A percentile compares a stretch with the other conserved stretches of the same genome.
Evolutionary conservation across 1,140 invertebrate species (phyloP).

Genomic region (Drosophila triauraria): DNA sequence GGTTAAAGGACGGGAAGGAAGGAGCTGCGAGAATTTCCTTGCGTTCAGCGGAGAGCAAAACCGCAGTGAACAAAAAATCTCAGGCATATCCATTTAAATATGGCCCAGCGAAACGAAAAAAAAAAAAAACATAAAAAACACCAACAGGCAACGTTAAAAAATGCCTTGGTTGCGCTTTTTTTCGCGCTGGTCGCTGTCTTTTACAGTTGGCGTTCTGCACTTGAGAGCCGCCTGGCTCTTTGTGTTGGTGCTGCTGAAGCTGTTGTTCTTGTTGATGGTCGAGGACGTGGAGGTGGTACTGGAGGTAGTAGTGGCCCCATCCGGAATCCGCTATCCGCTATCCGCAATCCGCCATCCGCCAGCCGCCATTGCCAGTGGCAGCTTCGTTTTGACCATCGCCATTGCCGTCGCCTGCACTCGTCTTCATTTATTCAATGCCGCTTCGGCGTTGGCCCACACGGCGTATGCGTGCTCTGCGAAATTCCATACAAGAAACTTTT

Average conservation of each 20-base stretch:
- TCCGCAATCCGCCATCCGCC: conserved; percentile 9
- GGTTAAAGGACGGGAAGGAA: conserved; percentile 51
- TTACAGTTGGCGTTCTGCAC: conserved; percentile 76
- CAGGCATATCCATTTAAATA: conserved; percentile 69
- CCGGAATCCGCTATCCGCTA: conserved; percentile 18
- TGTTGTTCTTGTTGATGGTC: conserved; percentile 11
- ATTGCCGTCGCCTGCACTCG: conserved; percentile 54
- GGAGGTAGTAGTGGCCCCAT: conserved; percentile 11
- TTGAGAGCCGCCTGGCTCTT: conserved; percentile 66
- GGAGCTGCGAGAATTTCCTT: conserved; percentile 56
- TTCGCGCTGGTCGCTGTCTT: conserved; percentile 71
- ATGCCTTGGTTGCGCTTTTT: conserved; percentile 63
- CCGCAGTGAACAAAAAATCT: conserved; percentile 53
- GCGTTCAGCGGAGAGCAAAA: conserved; percentile 27
- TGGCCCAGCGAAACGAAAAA: conserved; percentile 22
- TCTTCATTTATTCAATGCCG: conserved; percentile 80
- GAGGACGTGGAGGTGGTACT: conserved; percentile 48
- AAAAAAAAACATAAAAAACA: conserved; percentile 14
- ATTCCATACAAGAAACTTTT: conserved; percentile 63
- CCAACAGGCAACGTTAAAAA: conserved; percentile 29
- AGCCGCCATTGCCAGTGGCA: conserved; percentile 48
- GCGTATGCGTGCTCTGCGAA: conserved; percentile 71
- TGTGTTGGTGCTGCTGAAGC: conserved; percentile 26
- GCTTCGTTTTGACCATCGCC: conserved; percentile 52
- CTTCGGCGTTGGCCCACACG: conserved; percentile 59